Base-by-base conservation (phyloP, 2,113 vertebrate genomes). In the Columba livia region DNA sequence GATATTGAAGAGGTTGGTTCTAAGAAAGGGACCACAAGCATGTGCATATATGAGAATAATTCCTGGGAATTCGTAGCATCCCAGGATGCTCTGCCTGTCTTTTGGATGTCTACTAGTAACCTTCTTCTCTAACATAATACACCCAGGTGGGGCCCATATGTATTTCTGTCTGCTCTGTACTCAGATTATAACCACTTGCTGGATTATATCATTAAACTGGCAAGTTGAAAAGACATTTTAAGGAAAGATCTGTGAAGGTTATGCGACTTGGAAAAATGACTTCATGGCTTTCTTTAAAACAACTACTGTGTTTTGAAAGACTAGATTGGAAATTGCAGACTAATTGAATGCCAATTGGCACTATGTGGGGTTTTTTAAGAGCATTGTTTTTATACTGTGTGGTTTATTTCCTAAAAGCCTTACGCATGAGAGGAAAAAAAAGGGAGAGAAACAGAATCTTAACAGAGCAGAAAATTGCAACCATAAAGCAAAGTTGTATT, bases 381-480 rank as follows among this genome's bases (percentile, higher is more conserved):
- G 15, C 58, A 34, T 71, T 81, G 42, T 58, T 92, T 91, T 85
- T 26, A 21, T 48, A 10, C 32, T 53, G 5, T 66, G 56, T 38
- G 10, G 81, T 93, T 96, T 78, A 83, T 88, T 94, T 84, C 79
- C 82, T 72, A 11, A 21, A 91, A 94, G 65, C 78, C 79, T 77
- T 51, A 51, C 34, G 53, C 53, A 8, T 15, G 32, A 44, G 21
- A 6, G 31, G 25, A 3, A 16, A 15, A 12, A 42, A 26, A 34
- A 24, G 6, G 25, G 51, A 28, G 9, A 87, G 56, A 79, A 34
- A 70, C 26, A 57, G 71, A 83, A 88, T 86, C 93, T 96, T 85
- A 96, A 79, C 91, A 36, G 89, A 95, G 96, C 93, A 96, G 91
- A 96, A 96, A 97, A 97, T 96, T 94, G 58, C 88, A 57, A 31